Evolutionary conservation across 1,140 invertebrate species (phyloP), one percentile per base, ranked within the genome.

Genomic region (Drosophila ercepeae): DNA sequence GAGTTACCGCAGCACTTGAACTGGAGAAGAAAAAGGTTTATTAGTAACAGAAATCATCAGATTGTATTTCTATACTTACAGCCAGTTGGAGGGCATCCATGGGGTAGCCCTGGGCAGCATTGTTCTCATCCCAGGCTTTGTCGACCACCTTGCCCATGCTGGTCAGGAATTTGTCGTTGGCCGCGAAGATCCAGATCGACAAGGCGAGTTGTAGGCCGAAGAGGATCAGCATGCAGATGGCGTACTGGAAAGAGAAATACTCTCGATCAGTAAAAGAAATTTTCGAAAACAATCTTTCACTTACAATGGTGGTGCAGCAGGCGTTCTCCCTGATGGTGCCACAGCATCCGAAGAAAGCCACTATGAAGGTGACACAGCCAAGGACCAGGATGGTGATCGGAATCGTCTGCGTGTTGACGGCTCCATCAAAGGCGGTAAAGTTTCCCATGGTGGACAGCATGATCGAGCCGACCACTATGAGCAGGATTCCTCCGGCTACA

Each of bases 261-360:
- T 4, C 27, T 18, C 5, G 7, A 44, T 59, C 3, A 42, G 36
- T 13, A 2, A 7, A 7, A 53, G 1, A 2, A 7, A 9, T 3
- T 16, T 19, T 18, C 7, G 11, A 16, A 1, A 1, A 16, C 2
- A 9, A 18, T 16, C 13, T 1, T 13, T 16, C 14, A 92, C 93
- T 93, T 91, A 96, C 95, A 61, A 95, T 95, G 71, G 95, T 93
- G 5, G 95, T 92, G 95, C 97, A 96, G 91, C 95, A 96, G 74
- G 95, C 93, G 78, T 94, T 96, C 86, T 97, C 96, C 57, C 95
- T 93, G 42, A 96, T 94, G 0, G 96, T 96, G 41, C 96, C 96
- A 77, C 96, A 97, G 91, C 96, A 97, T 75, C 96, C 96, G 75
- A 97, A 95, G 92, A 96, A 96, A 8, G 95, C 94, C 39, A 97